Conservation (phyloP, 1,140 invertebrate genomes). For the Platorchestia sp. region DNA sequence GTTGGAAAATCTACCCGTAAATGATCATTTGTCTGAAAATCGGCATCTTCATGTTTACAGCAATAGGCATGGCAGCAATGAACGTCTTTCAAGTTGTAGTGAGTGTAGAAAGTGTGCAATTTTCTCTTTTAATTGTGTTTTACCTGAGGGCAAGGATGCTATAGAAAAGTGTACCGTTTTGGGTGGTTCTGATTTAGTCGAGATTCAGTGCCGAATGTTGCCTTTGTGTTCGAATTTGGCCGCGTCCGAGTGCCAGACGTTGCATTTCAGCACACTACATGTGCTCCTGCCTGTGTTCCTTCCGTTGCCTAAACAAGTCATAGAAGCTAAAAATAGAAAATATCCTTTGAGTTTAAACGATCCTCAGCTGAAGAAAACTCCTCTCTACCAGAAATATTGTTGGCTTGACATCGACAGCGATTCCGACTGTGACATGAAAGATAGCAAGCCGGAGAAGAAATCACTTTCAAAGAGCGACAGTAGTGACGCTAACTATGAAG, state of each 20-base stretch:
- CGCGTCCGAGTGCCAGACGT: not conserved
- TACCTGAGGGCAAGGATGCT: not conserved
- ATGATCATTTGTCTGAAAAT: not conserved
- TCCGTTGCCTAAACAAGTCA: not conserved
- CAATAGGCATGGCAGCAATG: not conserved
- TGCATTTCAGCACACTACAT: not conserved
- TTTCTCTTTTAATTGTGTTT: not conserved
- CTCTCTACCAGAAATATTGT: conserved; percentile 45
- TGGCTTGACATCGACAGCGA: conserved; percentile 54
- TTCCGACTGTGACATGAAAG: conserved; percentile 5
- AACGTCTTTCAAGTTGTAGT: not conserved
- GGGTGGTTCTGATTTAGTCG: not conserved
- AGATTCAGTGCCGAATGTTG: too few relatives aligned
- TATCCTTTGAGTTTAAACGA: conserved; percentile 30
- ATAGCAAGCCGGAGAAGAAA: not conserved
- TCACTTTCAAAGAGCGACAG: not conserved
- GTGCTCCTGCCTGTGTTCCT: not conserved
- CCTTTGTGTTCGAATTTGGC: too few relatives aligned
- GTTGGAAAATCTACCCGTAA: not conserved
- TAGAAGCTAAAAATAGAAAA: not conserved
- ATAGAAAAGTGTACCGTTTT: not conserved
- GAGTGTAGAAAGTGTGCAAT: not conserved
- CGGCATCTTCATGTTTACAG: not conserved
- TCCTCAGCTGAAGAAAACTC: conserved; percentile 19
- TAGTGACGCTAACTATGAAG: not conserved